phyloP scores from a whole-genome alignment of 2,797 vertebrate genomes.

The Alauda arvensis region DNA sequence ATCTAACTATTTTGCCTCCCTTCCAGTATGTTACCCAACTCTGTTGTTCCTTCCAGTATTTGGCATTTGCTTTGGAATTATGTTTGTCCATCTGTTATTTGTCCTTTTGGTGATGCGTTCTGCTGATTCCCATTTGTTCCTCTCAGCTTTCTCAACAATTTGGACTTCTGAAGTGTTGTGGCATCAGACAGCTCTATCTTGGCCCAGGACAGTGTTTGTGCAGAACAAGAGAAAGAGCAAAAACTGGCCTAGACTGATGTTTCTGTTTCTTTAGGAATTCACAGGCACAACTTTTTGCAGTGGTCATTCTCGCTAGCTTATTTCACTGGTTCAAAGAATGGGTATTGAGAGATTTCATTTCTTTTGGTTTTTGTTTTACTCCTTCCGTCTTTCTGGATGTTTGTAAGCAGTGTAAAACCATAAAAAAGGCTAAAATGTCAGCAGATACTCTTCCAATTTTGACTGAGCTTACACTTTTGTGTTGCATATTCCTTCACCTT shows the following conservation, averaged over 20 bases:
- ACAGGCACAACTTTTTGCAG: neutral
- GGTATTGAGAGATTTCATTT: neutral
- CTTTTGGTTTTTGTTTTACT: neutral
- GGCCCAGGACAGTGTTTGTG: neutral
- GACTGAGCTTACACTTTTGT: neutral
- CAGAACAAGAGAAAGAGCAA: slow-evolving; percentile 4
- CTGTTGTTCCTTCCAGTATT: slow-evolving; percentile 65
- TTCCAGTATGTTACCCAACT: slow-evolving; percentile 62
- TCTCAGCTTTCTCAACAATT: slow-evolving; percentile 40
- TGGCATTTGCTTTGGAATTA: slow-evolving; percentile 69
- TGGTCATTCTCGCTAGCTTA: neutral
- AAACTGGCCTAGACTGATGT: neutral
- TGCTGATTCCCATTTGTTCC: slow-evolving; percentile 62
- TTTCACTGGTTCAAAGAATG: neutral
- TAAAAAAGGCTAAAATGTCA: neutral
- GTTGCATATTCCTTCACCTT: neutral
- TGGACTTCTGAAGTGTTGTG: slow-evolving; percentile 46
- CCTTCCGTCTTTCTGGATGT: neutral
- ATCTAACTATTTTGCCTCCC: slow-evolving; percentile 57
- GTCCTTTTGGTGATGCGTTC: slow-evolving; percentile 68
- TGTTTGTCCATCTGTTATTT: slow-evolving; percentile 77
- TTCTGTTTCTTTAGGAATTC: neutral
- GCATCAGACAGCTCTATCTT: slow-evolving; percentile 33
- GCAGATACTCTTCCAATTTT: neutral
- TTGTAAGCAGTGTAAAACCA: neutral